Base-by-base conservation (phyloP, 1,140 invertebrate genomes). In the Caerostris extrusa region DNA sequence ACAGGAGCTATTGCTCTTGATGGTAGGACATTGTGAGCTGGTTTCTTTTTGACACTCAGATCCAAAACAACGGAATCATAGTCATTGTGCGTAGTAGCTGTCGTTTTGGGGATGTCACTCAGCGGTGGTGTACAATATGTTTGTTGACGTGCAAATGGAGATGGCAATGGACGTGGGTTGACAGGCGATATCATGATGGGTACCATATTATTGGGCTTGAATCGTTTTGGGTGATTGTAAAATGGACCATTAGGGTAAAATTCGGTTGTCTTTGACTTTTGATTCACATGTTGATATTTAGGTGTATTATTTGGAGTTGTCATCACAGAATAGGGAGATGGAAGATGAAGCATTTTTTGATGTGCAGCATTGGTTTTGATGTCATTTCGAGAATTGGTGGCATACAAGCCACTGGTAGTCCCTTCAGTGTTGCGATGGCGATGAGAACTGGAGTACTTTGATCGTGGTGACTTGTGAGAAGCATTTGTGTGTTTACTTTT, bases 41-140 rank as follows among this genome's bases (percentile, higher is more conserved):
- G 85, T 55, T 90, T 94, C 64, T 94, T 95, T 56, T 95, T 95
- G 3, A 95, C 60, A 19, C 94, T 94, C 6, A 95, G 82, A 56
- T 95, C 94, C n/a, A 95, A 61, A 12, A 94, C 94, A 77, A 64
- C 93, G 53, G 64, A 71, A 12, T 94, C 94, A 90, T 85, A 93
- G 91, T 94, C 91, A 85, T 89, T 86, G 83, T 93, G 94, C 77
- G 90, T 71, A 34, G 81, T 8, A 34, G 77, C 58, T 94, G 92
- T 77, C 34, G 55, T 77, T 61, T 91, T 91, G 61, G 88, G 86
- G 34, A 94, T 71, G 57, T 90, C 85, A 82, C 85, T 86, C n/a
- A 90, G 8, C 3, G 94, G 90, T n/a, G 93, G 86, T 57, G 87
- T 90, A 60, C 86, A 57, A 55, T 94, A 94, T n/a, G 88, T 90